Conservation (phyloP, 2,113 vertebrate genomes). For the Nothoprocta pentlandii region DNA sequence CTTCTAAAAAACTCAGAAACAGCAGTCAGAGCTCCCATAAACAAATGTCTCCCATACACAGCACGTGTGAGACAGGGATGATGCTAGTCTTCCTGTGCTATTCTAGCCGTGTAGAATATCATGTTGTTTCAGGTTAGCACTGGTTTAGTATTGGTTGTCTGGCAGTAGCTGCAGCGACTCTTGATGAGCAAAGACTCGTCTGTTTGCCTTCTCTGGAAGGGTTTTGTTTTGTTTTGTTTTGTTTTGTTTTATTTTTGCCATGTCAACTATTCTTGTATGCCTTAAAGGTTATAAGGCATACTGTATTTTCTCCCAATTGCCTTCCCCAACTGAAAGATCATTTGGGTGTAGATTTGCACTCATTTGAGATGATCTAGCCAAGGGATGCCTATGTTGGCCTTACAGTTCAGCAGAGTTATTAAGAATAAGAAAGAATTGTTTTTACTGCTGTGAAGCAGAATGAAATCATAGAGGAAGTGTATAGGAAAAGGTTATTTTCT, state of each 20-base stretch:
- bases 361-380: neutral
- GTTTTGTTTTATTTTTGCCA: neutral
- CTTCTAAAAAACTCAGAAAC: neutral
- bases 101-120: neutral
- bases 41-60: neutral
- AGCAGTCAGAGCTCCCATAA: neutral
- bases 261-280: neutral
- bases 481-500: neutral
- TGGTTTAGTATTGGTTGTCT: neutral
- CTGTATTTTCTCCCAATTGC: neutral
- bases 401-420: neutral
- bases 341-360: slow-evolving; percentile 20
- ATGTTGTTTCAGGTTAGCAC: neutral
- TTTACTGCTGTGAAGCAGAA: neutral
- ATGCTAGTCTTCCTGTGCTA: neutral
- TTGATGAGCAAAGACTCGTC: neutral
- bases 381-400: neutral
- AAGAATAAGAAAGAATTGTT: neutral
- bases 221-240: neutral
- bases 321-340: neutral
- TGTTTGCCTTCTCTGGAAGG: neutral
- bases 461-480: neutral
- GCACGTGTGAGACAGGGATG: neutral
- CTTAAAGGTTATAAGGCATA: neutral
- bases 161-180: slow-evolving; percentile 58